These are phyloP conservation scores for Lymantria dispar DNA, from an alignment of 2,888 invertebrate genomes.

Conservation along the genomic window DNA sequence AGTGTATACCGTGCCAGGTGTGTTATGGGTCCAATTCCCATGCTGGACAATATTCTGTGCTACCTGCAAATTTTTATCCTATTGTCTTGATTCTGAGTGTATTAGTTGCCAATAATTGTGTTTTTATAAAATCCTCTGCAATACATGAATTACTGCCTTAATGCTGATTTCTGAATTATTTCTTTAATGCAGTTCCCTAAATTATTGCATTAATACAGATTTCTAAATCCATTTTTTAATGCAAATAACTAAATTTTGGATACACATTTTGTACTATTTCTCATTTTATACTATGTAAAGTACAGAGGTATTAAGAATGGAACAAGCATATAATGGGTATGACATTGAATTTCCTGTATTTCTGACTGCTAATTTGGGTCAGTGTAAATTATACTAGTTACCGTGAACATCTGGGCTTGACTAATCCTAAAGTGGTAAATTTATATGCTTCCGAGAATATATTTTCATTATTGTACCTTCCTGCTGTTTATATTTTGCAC, in stretches of 20 bases:
- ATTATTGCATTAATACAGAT: too few species aligned
- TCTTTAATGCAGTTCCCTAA: not conserved
- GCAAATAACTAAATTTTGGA: too few species aligned
- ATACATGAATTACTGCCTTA: not conserved
- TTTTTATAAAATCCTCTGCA: not conserved
- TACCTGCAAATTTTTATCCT: too few species aligned
- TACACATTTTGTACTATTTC: too few species aligned
- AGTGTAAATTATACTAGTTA: constrained; percentile 6
- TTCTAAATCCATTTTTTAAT: too few species aligned
- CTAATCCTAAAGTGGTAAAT: not conserved
- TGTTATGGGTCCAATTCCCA: too few species aligned
- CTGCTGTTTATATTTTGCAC: too few species aligned
- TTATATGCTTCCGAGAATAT: too few species aligned
- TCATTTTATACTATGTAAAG: too few species aligned
- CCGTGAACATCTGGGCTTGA: constrained; percentile 5
- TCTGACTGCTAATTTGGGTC: constrained; percentile 4
- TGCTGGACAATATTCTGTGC: too few species aligned
- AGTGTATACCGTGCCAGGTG: too few species aligned
- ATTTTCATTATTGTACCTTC: too few species aligned
- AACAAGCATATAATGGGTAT: constrained; percentile 4
- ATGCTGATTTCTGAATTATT: not conserved
- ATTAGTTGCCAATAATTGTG: not conserved
- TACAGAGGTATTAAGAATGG: not conserved
- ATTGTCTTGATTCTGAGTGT: not conserved
- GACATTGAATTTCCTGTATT: constrained; percentile 13